These are phyloP conservation scores for Oryzias sinensis DNA, from an alignment of 2,797 vertebrate genomes.

Conservation along the genomic window DNA sequence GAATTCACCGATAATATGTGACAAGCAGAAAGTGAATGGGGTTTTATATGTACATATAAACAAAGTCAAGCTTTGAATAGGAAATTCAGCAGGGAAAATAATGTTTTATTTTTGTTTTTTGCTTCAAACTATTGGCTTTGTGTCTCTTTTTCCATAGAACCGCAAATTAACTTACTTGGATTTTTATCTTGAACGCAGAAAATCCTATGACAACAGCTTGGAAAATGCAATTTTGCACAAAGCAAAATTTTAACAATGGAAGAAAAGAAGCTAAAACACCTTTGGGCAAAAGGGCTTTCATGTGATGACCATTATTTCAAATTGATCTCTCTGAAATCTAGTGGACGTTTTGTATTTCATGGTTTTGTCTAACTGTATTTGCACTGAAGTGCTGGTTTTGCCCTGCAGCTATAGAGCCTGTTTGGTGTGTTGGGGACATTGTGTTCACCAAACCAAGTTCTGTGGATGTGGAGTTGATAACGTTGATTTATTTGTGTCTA, in stretches of 20 bases:
- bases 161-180: neutral
- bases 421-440: neutral
- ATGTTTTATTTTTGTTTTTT: too few relatives aligned
- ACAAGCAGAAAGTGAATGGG: too few relatives aligned
- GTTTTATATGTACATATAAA: too few relatives aligned
- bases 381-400: neutral
- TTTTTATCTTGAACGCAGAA: neutral
- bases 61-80: too few relatives aligned
- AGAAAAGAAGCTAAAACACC: constrained; percentile 17
- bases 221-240: constrained; percentile 20
- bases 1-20: too few relatives aligned
- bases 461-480: neutral
- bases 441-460: neutral
- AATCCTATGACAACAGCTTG: neutral
- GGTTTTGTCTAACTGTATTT: neutral
- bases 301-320: neutral
- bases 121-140: too few relatives aligned
- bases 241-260: constrained; percentile 28
- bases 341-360: constrained; percentile 6
- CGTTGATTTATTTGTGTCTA: neutral
- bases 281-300: neutral
- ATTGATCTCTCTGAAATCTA: neutral
- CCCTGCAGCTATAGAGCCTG: constrained; percentile 1
- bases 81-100: too few relatives aligned
- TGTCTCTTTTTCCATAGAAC: neutral